Percentiles rank a stretch among this genome's conserved stretches.
Conservation (phyloP, 1,140 invertebrate genomes). For the Caenorhabditis latens region DNA sequence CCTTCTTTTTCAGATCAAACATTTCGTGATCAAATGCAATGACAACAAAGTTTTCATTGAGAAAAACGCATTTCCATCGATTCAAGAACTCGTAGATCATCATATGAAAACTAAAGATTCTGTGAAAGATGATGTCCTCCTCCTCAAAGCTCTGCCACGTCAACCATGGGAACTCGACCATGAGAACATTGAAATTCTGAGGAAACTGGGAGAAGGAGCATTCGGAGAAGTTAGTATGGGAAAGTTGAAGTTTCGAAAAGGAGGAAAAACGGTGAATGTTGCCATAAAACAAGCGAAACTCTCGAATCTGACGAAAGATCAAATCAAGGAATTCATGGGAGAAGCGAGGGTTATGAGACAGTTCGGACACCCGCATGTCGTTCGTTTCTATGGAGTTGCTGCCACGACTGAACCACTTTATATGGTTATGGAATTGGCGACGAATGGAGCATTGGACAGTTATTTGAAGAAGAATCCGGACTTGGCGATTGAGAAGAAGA, state of each 20-base stretch:
- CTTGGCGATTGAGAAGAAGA: constrained; percentile 53
- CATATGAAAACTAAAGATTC: constrained; percentile 51
- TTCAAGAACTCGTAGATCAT: constrained; percentile 57
- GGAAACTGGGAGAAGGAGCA: constrained; percentile 69
- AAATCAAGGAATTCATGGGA: constrained; percentile 57
- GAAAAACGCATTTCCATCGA: constrained; percentile 49
- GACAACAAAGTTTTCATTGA: constrained; percentile 60
- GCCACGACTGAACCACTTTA: constrained; percentile 64
- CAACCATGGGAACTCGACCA: constrained; percentile 67
- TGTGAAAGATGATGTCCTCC: background rate
- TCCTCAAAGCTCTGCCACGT: constrained; percentile 56
- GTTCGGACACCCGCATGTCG: constrained; percentile 66
- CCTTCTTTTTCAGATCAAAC: constrained; percentile 54
- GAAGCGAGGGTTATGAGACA: constrained; percentile 66
- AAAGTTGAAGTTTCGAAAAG: constrained; percentile 32
- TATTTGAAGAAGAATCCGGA: constrained; percentile 66
- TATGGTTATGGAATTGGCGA: constrained; percentile 59
- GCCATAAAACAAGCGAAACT: constrained; percentile 66
- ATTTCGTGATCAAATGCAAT: constrained; percentile 59
- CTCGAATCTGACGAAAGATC: constrained; percentile 18
- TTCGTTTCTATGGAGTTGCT: constrained; percentile 66
- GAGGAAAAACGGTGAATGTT: constrained; percentile 59
- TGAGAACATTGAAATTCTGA: constrained; percentile 58
- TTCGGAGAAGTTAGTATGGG: constrained; percentile 64
- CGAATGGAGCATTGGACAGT: constrained; percentile 49